These are phyloP conservation scores for Benitochromis conjunctus DNA, from an alignment of 2,113 vertebrate genomes.

Conservation along the genomic window DNA sequence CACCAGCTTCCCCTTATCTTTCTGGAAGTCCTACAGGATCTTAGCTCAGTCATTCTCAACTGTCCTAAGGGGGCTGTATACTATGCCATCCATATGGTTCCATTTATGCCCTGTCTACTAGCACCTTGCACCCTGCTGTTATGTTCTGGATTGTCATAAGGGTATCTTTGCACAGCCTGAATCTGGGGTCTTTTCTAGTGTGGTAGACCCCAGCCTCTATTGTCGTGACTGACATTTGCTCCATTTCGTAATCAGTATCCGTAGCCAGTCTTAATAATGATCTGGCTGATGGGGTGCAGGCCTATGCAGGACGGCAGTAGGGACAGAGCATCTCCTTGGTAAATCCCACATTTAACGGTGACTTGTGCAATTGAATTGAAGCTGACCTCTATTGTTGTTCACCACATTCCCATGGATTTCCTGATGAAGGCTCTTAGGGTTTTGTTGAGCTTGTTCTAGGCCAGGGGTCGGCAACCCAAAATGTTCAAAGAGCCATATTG, in stretches of 20 bases:
- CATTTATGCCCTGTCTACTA: too few relatives aligned
- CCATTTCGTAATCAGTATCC: not conserved
- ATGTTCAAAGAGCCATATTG: too few relatives aligned
- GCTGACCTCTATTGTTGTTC: not conserved
- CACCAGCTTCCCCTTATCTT: not conserved
- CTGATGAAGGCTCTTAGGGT: too few relatives aligned
- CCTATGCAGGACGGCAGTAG: not conserved
- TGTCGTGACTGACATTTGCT: not conserved
- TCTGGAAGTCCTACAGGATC: not conserved
- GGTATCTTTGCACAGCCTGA: not conserved
- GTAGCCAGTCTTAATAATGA: not conserved
- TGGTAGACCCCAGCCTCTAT: not conserved
- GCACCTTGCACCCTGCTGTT: too few relatives aligned
- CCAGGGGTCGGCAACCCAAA: too few relatives aligned
- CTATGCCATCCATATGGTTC: too few relatives aligned
- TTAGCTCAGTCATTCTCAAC: not conserved
- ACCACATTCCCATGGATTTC: too few relatives aligned
- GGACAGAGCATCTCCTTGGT: not conserved
- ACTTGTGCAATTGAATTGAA: not conserved
- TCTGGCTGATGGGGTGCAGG: not conserved
- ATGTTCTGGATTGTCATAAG: too few relatives aligned
- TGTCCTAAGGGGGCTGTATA: not conserved
- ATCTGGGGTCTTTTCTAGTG: not conserved
- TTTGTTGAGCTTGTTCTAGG: too few relatives aligned
- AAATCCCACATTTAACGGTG: not conserved